Base-by-base conservation (phyloP, 2,888 invertebrate species). In the Tuberolachnus salignus region DNA sequence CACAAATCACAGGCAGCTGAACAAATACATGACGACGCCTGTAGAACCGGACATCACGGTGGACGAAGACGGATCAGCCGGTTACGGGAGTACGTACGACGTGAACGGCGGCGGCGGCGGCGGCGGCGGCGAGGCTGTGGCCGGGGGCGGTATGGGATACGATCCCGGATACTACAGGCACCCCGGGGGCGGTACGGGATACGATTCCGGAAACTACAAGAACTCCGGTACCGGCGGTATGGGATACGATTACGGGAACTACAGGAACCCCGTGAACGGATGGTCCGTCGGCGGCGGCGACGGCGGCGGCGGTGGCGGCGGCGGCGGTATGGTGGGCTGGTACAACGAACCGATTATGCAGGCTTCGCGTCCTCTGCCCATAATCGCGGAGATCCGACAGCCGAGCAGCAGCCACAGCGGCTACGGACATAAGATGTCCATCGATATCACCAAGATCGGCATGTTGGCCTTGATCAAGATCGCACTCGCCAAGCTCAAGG, bases 401-500 rank as follows among this genome's bases (percentile, higher is more conserved):
- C 80, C 71, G 13, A 49, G 69, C 6, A 53, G 67, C 26, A 19
- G 34, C 34, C 3, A 6, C 34, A 34, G 34, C 34, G 6, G 34
- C 34, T 42, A 63, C 10, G 42, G 67, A n/a, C 19, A 66, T 1
- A 78, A 78, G 19, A 80, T 82, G 34, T 80, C 81, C 11, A 61
- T 82, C 23, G 83, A 83, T 63, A 14, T 82, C 13, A 81, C 82
- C 13, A 81, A 82, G 51, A 72, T 83, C 19, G 83, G 82, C 19
- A 80, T 83, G 9, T 21, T 83, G 19, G 82, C 82, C 16, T 63
- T 83, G 16, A 34, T 82, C 3, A 83, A 83, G 75, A 81, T 83
- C 34, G 81, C 83, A 6, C 55, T 83, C n/a, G 71, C 82, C 10
- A 83, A 83, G 66, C 80, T 83, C 13, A 81, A 82, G 70, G 75